A percentile compares a stretch with the other conserved stretches of the same genome.
These are phyloP conservation scores for Cladopsammia gracilis DNA, from an alignment of 64 coral and sea anemone species.

Conservation along the genomic window DNA sequence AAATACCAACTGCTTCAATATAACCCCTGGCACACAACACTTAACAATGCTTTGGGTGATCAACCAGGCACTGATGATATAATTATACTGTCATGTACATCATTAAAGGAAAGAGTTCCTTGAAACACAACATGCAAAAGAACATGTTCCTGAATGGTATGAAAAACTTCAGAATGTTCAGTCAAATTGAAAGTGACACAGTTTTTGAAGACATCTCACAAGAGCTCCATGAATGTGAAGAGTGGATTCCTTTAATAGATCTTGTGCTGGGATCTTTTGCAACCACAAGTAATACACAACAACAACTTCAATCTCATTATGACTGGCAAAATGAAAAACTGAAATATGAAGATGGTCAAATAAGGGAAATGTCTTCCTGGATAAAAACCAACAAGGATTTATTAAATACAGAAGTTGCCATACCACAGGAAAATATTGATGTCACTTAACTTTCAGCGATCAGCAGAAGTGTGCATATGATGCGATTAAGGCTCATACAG, in stretches of 20 bases:
- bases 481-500: constrained; percentile 10
- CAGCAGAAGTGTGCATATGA: constrained; percentile 20
- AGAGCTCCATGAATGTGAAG: constrained; percentile 13
- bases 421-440: constrained; percentile 36
- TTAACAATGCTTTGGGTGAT: not conserved
- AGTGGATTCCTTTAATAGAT: constrained; percentile 58
- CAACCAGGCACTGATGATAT: not conserved
- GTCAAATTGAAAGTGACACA: not conserved
- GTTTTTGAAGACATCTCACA: not conserved
- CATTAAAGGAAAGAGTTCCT: constrained; percentile 29
- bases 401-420: not conserved
- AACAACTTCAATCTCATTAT: constrained; percentile 13
- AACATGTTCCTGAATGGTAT: constrained; percentile 50
- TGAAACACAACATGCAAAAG: constrained; percentile 12
- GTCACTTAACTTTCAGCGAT: constrained; percentile 19
- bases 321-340: constrained; percentile 13
- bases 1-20: not conserved
- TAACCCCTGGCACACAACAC: constrained; percentile 11
- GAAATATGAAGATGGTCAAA: constrained; percentile 4
- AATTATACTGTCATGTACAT: constrained; percentile 6
- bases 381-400: not conserved
- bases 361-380: constrained; percentile 9
- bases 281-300: not conserved
- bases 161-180: constrained; percentile 39
- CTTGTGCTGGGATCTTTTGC: constrained; percentile 31